Percentiles rank a stretch among this genome's conserved stretches.
These are phyloP conservation scores for Colius striatus DNA, from an alignment of 2,113 vertebrate genomes.

Conservation along the genomic window DNA sequence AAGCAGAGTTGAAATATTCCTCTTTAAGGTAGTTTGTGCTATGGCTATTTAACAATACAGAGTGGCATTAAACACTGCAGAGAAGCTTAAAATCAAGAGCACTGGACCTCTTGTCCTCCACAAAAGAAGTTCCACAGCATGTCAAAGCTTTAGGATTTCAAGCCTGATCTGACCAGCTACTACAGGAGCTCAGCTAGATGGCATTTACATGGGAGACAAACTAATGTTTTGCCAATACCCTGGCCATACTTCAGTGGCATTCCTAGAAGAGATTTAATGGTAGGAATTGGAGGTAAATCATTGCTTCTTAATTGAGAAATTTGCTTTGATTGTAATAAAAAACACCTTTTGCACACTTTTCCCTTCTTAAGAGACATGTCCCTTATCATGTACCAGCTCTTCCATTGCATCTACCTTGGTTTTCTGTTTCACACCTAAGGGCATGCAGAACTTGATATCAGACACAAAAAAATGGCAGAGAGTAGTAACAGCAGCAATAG, in stretches of 20 bases:
- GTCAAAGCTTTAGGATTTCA: background rate
- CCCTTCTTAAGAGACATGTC: background rate
- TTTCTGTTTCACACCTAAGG: background rate
- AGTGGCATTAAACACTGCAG: background rate
- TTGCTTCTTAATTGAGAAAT: background rate
- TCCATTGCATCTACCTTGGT: background rate
- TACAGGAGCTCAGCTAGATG: background rate
- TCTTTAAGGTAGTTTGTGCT: background rate
- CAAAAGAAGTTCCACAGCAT: background rate
- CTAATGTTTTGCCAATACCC: background rate
- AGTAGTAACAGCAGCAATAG: background rate
- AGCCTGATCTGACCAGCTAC: background rate
- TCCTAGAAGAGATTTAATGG: background rate
- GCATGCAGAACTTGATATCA: background rate
- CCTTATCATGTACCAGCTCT: background rate
- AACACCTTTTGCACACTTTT: background rate
- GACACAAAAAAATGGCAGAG: background rate
- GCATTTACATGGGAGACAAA: background rate
- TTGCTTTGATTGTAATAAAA: background rate
- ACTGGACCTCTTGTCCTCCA: background rate
- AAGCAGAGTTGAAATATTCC: background rate
- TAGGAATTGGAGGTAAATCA: background rate
- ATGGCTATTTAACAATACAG: background rate
- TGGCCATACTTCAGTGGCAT: background rate
- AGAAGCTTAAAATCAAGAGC: background rate